These are phyloP conservation scores for Sinocyclocheilus grahami DNA, from an alignment of 2,113 vertebrate genomes.

Conservation along the genomic window DNA sequence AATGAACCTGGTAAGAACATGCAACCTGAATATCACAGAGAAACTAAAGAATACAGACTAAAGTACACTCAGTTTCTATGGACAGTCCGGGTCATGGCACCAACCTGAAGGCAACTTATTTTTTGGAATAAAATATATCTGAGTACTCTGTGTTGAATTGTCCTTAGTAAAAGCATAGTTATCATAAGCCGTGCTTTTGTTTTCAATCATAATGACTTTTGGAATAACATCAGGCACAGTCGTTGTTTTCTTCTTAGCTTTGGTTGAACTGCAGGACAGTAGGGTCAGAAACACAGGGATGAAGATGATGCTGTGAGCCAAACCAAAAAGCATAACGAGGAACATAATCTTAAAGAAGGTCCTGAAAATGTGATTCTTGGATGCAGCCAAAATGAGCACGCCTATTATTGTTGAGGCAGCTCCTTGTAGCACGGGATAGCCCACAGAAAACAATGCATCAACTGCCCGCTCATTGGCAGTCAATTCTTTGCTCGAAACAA, in stretches of 20 bases:
- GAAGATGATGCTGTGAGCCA: constrained; percentile 72
- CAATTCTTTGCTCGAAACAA: constrained; percentile 68
- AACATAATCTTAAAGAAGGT: constrained; percentile 80
- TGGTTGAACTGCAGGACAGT: constrained; percentile 44
- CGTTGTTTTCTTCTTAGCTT: constrained; percentile 6
- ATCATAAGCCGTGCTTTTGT: constrained; percentile 6
- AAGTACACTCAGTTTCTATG: not conserved
- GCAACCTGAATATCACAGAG: not conserved
- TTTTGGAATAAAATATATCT: constrained; percentile 22
- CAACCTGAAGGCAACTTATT: not conserved
- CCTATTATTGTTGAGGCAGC: constrained; percentile 78
- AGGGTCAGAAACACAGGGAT: constrained; percentile 67
- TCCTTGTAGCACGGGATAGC: constrained; percentile 67
- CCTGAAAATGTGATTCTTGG: constrained; percentile 70
- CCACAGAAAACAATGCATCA: constrained; percentile 70
- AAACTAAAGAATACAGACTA: not conserved
- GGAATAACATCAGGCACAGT: not conserved
- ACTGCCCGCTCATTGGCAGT: constrained; percentile 62
- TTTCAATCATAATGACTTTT: not conserved
- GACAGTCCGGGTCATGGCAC: constrained; percentile 37
- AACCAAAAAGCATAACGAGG: constrained; percentile 70
- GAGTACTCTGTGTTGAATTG: constrained; percentile 2
- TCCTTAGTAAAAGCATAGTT: constrained; percentile 7
- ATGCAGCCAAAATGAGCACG: constrained; percentile 72
- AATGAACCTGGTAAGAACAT: not conserved